phyloP scores from a whole-genome alignment of 1,140 invertebrate species.

The Epicauta chinensis region DNA sequence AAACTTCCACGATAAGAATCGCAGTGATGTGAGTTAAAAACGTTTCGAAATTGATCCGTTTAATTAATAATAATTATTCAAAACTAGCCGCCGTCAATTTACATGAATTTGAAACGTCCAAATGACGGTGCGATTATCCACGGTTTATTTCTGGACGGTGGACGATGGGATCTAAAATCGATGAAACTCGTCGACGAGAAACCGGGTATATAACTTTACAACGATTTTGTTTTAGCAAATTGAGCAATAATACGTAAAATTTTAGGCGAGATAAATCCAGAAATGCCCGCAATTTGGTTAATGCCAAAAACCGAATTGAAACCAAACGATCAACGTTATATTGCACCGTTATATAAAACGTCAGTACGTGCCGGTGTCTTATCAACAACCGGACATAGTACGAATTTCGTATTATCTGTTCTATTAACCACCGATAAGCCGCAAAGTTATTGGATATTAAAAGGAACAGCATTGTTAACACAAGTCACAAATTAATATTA shows the following conservation, averaged over 20 bases:
- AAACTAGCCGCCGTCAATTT: conserved; percentile 27
- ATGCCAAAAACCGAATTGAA: conserved; percentile 57
- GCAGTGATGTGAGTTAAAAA: conserved; percentile 37
- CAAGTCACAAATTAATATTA: conserved; percentile 62
- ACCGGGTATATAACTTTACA: conserved; percentile 47
- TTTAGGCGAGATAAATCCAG: conserved; percentile 67
- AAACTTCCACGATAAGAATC: conserved; percentile 43
- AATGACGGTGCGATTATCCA: conserved; percentile 75
- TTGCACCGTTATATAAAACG: conserved; percentile 79
- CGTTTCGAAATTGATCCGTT: no score
- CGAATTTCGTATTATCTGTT: conserved; percentile 81
- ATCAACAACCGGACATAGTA: conserved; percentile 84
- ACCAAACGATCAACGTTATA: conserved; percentile 59
- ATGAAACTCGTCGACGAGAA: conserved; percentile 65
- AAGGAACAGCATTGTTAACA: conserved; percentile 76
- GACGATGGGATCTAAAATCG: conserved; percentile 63
- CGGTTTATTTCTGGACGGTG: conserved; percentile 82
- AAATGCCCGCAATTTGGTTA: conserved; percentile 69
- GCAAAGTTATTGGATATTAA: conserved; percentile 77
- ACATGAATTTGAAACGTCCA: conserved; percentile 52
- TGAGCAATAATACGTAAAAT: no score
- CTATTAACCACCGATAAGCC: conserved; percentile 56
- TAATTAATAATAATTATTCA: background rate
- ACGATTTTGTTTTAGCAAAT: conserved; percentile 3
- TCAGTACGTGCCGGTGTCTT: conserved; percentile 73